Evolutionary conservation across 1,140 invertebrate genomes (phyloP), one percentile per base, ranked within the genome.

Genomic region (Cydia amplana): DNA sequence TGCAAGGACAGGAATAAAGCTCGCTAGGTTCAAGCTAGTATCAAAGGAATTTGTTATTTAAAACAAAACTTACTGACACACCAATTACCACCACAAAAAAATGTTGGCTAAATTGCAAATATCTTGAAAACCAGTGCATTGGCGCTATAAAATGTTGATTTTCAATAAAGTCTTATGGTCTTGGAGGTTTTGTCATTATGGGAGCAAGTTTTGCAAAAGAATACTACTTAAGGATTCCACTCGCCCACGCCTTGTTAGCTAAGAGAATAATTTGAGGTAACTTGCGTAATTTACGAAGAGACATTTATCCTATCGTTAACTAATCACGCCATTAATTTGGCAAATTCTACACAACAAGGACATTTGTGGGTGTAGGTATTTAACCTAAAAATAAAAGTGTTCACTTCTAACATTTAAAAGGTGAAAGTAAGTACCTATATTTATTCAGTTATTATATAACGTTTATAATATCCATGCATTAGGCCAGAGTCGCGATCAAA

Each of bases 291-390:
- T 4, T 10, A 64, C 20, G 20, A 64, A 16, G 20, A 23, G 60
- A 64, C 60, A 25, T 64, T 64, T 64, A 64, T 64, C 25, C 20
- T 9, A 63, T 25, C 10, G 20, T 25, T 25, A 63, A 23, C 23
- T 63, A 63, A 63, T 63, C 60, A 63, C 60, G 7, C 60, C 20
- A 64, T 64, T 64, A 51, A 18, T 46, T 51, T 18, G 49, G 49
- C n/a, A n/a, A 51, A 18, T n/a, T 1, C 5, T 51, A 16, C 3
- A 51, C 1, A 51, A 51, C 40, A 43, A 46, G 43, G 43, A 18
- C 7, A 55, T 18, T 55, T 18, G 51, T 55, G 51, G 16, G 51
- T 18, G 7, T 55, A n/a, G n/a, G n/a, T n/a, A 14, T 55, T 55
- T 55, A 18, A n/a, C 49, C 49, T 55, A 55, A 0, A 55, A n/a